Conservation (phyloP, 2,113 vertebrate genomes). For the Lophochroa leadbeateri region DNA sequence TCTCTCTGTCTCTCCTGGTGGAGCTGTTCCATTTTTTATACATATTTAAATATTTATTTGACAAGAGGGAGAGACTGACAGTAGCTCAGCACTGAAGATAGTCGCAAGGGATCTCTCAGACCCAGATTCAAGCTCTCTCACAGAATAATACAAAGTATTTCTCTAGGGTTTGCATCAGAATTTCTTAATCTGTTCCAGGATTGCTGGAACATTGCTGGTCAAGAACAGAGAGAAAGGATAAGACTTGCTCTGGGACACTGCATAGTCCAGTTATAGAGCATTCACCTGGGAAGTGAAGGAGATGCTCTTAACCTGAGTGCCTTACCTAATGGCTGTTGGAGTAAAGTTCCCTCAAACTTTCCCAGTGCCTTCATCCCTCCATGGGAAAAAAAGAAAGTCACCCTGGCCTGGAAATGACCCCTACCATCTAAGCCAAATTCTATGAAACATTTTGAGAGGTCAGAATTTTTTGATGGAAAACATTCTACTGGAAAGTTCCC, state of each 20-base stretch:
- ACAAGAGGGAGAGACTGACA: background rate
- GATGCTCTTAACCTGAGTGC: background rate
- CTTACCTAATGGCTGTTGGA: background rate
- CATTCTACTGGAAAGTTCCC: background rate
- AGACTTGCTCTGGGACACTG: background rate
- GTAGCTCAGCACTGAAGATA: background rate
- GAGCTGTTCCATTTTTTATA: constrained; percentile 38
- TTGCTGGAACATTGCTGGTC: background rate
- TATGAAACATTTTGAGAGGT: background rate
- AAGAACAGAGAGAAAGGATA: background rate
- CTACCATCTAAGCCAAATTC: background rate
- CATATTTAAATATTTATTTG: constrained; percentile 54
- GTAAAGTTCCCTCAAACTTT: background rate
- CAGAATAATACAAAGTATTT: background rate
- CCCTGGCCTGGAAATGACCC: background rate
- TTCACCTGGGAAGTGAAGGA: background rate
- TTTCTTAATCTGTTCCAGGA: background rate
- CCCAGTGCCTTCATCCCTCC: background rate
- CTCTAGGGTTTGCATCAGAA: background rate
- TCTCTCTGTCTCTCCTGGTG: background rate
- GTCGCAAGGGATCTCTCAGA: background rate
- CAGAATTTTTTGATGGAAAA: background rate
- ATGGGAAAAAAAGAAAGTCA: background rate
- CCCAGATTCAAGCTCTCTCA: background rate
- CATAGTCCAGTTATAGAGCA: background rate